Percentiles rank a stretch among this genome's conserved stretches.
Conservation (phyloP, 1,140 invertebrate species). For the Drosophila azteca region DNA sequence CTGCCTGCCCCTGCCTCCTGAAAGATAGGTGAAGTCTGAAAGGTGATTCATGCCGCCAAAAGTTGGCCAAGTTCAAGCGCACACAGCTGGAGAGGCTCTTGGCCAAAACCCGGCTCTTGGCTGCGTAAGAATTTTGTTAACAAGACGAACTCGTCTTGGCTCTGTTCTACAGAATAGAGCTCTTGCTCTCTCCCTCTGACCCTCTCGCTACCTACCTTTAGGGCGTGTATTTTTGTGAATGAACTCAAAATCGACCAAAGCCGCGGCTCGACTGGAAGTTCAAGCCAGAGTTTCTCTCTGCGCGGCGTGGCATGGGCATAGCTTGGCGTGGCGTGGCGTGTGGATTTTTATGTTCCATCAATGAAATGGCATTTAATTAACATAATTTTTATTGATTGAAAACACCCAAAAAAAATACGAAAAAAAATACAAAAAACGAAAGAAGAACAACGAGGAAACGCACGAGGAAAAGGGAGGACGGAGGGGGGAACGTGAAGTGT, state of each 20-base stretch:
- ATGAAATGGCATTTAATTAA: constrained; percentile 81
- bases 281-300: constrained; percentile 55
- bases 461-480: neutral
- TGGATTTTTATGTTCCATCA: constrained; percentile 81
- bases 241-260: constrained; percentile 43
- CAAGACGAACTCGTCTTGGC: constrained; percentile 28
- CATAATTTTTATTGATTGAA: constrained; percentile 80
- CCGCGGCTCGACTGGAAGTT: neutral
- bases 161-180: constrained; percentile 44
- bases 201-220: neutral
- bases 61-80: constrained; percentile 76
- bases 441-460: constrained; percentile 27
- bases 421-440: neutral
- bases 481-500: neutral
- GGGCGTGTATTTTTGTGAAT: constrained; percentile 74
- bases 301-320: constrained; percentile 10
- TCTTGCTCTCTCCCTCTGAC: too few species aligned
- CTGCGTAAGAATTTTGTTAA: constrained; percentile 77
- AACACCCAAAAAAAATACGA: constrained; percentile 31
- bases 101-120: too few species aligned
- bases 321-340: constrained; percentile 67
- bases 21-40: neutral
- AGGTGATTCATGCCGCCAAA: constrained; percentile 53
- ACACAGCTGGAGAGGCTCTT: constrained; percentile 68
- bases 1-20: constrained; percentile 25